Evolutionary conservation across 2,797 vertebrate species (phyloP).

Genomic region (Luscinia megarhynchos): DNA sequence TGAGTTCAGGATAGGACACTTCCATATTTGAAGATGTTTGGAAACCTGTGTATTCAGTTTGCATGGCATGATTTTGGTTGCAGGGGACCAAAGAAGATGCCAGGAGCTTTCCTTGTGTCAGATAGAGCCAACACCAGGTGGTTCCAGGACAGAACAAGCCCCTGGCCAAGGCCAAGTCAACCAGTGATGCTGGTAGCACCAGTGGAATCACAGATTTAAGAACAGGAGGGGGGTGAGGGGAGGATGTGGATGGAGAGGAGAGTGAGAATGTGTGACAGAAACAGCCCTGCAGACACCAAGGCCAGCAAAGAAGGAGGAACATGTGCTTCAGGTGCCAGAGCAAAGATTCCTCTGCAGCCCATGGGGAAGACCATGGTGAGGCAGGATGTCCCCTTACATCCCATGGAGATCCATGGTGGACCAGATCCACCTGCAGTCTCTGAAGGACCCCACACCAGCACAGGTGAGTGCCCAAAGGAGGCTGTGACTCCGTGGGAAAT

Average conservation of each 20-base stretch:
- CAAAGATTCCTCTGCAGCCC: not conserved
- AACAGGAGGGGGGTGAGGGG: no score
- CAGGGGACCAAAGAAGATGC: not conserved
- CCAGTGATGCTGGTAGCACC: not conserved
- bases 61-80: not conserved
- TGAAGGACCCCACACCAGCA: not conserved
- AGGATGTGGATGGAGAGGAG: not conserved
- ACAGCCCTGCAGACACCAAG: not conserved
- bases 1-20: not conserved
- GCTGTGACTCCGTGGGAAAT: not conserved
- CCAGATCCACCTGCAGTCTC: not conserved
- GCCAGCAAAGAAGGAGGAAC: not conserved
- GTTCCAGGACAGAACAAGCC: not conserved
- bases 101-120: not conserved
- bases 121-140: fast-evolving
- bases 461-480: not conserved
- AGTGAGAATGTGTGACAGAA: not conserved
- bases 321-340: not conserved
- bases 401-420: not conserved
- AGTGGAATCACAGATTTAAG: not conserved
- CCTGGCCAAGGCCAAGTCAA: not conserved
- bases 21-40: not conserved
- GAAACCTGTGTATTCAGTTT: not conserved
- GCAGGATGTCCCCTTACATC: not conserved
- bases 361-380: not conserved